These are phyloP conservation scores for Boleophthalmus pectinirostris DNA, from an alignment of 2,113 vertebrate species.

Conservation along the genomic window DNA sequence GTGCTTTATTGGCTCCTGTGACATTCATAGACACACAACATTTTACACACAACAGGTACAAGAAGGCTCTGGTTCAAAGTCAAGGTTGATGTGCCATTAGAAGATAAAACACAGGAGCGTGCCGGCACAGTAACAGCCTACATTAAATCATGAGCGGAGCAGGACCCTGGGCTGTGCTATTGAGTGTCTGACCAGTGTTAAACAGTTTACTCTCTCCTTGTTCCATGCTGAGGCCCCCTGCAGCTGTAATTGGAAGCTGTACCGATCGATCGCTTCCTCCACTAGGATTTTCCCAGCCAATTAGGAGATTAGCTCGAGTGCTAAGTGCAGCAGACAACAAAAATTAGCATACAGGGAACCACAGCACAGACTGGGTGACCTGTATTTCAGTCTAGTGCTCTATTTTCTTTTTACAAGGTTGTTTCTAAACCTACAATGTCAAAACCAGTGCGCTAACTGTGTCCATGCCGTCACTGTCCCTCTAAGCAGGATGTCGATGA, in stretches of 20 bases:
- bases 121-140: constrained; percentile 15
- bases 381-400: not conserved
- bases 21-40: not conserved
- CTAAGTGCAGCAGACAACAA: constrained; percentile 65
- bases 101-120: constrained; percentile 17
- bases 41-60: not conserved
- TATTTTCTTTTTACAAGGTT: not conserved
- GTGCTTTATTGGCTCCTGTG: not conserved
- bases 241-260: constrained; percentile 61
- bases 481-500: no score
- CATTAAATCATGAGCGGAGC: constrained; percentile 46
- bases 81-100: constrained; percentile 11
- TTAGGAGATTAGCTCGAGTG: constrained; percentile 71
- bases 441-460: not conserved
- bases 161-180: constrained; percentile 41
- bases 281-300: constrained; percentile 75
- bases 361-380: constrained; percentile 31
- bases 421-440: not conserved
- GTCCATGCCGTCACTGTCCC: no score
- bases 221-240: constrained; percentile 26
- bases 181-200: constrained; percentile 45
- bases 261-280: constrained; percentile 71
- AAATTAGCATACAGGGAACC: constrained; percentile 57
- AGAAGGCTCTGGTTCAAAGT: constrained; percentile 4
- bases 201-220: constrained; percentile 63